Evolutionary conservation across 2,797 vertebrate genomes (phyloP), one percentile per base, ranked within the genome.

Genomic region (Yasuhikotakia modesta): DNA sequence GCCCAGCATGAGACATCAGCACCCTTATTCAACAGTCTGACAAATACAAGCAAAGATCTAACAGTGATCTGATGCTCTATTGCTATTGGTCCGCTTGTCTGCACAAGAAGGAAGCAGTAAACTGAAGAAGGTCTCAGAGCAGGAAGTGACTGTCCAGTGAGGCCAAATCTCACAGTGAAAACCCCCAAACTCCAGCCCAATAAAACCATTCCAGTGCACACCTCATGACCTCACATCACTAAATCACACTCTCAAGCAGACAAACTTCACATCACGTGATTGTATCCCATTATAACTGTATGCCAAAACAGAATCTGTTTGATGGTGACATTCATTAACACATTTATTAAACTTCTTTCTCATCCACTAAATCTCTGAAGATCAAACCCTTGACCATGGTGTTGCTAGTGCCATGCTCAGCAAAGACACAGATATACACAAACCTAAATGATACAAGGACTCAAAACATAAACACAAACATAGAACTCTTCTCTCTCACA

Each of bases 31-130:
- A 90, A 88, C 91, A 91, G 85, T 83, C 87, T 88, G 87, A 90
- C 91, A 92, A 86, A 82, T 92, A 90, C 91, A 91, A 89, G 65
- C 61, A 35, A 39, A 76, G 63, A 67, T 76, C 63, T 75, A 22
- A 76, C 35, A 1, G 61, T 0, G 48, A 45, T 67, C 66, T 79
- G 80, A 82, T 67, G 71, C 35, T 45, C 67, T 57, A 76, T 69
- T 85, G 87, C 67, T 57, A 76, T 69, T 85, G 87, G 85, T 76
- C 70, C 83, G 86, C 91, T 87, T 93, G 90, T 93, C 89, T 75
- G 90, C 92, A 92, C 90, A 88, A 94, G 93, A 93, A 93, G 93
- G 93, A 94, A 93, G 92, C 92, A 92, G 90, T 93, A 93, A 93
- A 93, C 84, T 80, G 79, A 87, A 90, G 87, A 90, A 87, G 82